Percentiles rank a stretch among this genome's conserved stretches.
phyloP scores from a whole-genome alignment of 2,797 vertebrate species.

The Monodelphis domestica region DNA sequence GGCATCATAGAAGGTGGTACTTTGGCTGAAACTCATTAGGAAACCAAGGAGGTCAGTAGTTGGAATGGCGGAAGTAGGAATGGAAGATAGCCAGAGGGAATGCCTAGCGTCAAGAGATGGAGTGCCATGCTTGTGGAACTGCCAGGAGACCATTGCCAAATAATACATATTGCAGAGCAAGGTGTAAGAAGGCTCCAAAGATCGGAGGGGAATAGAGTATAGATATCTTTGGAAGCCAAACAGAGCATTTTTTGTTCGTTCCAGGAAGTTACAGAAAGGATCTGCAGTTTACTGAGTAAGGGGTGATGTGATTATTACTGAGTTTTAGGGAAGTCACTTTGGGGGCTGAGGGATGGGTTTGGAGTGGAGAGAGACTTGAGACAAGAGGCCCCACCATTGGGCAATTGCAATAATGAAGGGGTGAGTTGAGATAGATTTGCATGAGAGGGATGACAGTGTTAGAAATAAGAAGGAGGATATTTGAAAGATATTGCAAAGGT shows the following conservation, averaged over 20 bases:
- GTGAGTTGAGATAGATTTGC: background rate
- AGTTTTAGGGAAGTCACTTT: background rate
- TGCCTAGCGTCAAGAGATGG: background rate
- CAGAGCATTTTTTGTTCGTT: background rate
- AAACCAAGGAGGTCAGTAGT: background rate
- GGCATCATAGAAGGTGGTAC: background rate
- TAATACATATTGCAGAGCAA: background rate
- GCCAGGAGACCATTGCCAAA: background rate
- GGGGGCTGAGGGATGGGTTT: background rate
- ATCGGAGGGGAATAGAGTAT: background rate
- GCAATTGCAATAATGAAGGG: background rate
- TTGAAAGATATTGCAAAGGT: background rate
- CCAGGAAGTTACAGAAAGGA: background rate
- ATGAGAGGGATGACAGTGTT: background rate
- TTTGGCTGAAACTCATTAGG: background rate
- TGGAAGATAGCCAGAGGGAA: background rate
- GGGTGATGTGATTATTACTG: background rate
- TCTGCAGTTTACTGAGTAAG: background rate
- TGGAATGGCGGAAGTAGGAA: background rate
- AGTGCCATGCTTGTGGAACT: background rate
- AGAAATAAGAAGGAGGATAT: background rate
- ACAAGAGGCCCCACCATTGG: background rate
- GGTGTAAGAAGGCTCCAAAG: background rate
- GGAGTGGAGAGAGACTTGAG: background rate
- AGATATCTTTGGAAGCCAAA: background rate